Percentiles rank a stretch among this genome's conserved stretches.
Conservation (phyloP, 2,113 vertebrate genomes). For the Sciurus niger region DNA sequence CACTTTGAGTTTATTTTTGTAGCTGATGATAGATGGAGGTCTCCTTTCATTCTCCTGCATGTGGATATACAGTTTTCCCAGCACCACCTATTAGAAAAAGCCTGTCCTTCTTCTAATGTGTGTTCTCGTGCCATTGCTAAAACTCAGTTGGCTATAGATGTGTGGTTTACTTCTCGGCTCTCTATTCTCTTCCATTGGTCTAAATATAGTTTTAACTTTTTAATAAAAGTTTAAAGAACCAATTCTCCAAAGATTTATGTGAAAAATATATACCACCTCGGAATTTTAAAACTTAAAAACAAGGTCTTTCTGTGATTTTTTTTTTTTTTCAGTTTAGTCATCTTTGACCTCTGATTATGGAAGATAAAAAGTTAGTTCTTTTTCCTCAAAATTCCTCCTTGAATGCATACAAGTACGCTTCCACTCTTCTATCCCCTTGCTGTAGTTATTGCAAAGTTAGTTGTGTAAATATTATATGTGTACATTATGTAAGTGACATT, state of each 20-base stretch:
- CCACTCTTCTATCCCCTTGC: background rate
- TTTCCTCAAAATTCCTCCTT: background rate
- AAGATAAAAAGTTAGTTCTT: background rate
- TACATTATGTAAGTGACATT: background rate
- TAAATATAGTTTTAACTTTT: background rate
- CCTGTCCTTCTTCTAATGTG: background rate
- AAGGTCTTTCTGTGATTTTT: background rate
- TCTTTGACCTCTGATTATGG: background rate
- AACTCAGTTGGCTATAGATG: background rate
- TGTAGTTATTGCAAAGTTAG: background rate
- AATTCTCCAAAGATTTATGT: background rate
- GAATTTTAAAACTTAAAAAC: background rate
- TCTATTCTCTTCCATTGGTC: background rate
- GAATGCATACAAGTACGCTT: background rate
- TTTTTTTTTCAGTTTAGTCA: constrained; percentile 32
- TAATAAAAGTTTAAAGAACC: background rate
- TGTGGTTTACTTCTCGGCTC: background rate
- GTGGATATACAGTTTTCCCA: background rate
- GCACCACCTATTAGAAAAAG: background rate
- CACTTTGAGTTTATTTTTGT: background rate
- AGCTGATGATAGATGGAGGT: background rate
- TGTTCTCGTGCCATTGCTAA: background rate
- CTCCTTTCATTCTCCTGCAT: background rate
- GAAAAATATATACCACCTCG: background rate
- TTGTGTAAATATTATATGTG: background rate